A percentile compares a stretch with the other conserved stretches of the same genome.
Evolutionary conservation across 1,140 invertebrate species (phyloP).

Genomic region (Tetramorium simillimum): DNA sequence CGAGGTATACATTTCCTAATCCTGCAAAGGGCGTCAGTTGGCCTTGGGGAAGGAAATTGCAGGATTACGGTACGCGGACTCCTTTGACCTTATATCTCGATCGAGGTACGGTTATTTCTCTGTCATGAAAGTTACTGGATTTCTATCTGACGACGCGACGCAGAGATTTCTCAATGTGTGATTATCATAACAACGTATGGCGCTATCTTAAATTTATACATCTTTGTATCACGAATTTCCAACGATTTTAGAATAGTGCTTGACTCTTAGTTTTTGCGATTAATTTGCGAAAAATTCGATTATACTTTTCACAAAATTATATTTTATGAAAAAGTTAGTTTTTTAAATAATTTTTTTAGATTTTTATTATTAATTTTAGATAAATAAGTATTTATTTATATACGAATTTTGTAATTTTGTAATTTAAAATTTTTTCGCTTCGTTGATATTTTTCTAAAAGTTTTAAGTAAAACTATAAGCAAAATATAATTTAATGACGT

Average conservation of each 20-base stretch:
- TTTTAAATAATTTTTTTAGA: background rate
- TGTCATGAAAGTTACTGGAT: background rate
- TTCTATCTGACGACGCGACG: background rate
- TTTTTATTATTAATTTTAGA: background rate
- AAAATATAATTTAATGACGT: background rate
- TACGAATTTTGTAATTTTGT: background rate
- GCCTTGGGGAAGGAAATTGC: conserved; percentile 30
- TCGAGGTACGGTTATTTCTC: conserved; percentile 1
- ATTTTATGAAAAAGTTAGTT: background rate
- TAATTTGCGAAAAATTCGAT: background rate
- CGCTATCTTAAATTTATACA: background rate
- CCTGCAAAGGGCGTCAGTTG: conserved; percentile 22
- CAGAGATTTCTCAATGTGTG: conserved; percentile 16
- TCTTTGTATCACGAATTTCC: background rate
- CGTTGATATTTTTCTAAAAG: background rate
- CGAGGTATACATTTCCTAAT: conserved; percentile 38
- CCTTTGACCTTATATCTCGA: conserved; percentile 42
- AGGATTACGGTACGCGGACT: background rate
- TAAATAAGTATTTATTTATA: background rate
- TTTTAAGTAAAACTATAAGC: background rate
- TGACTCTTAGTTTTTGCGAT: background rate
- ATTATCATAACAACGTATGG: background rate
- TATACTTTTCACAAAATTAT: background rate
- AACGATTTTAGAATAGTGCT: too few relatives aligned
- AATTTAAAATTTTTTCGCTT: background rate